Evolutionary conservation across 2,113 vertebrate genomes (phyloP).

Genomic region (Anolis carolinensis): DNA sequence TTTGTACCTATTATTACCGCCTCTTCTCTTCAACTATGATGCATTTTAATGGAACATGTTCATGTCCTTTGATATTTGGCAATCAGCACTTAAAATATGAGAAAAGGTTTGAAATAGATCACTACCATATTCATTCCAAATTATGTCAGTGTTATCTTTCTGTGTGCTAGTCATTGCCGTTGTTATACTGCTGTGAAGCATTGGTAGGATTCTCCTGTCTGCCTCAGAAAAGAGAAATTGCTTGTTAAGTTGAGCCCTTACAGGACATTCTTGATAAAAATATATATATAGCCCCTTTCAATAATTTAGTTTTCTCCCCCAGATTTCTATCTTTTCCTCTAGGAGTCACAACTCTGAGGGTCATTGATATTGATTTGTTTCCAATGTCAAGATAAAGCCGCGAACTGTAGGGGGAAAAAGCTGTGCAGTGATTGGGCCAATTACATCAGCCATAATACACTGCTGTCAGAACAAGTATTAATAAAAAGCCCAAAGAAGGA

Average conservation of each 20-base stretch:
- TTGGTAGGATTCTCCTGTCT: not conserved
- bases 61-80: not conserved
- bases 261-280: not conserved
- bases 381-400: constrained; percentile 18
- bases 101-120: not conserved
- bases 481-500: not conserved
- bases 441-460: not conserved
- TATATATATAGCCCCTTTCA: constrained; percentile 8
- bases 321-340: constrained; percentile 5
- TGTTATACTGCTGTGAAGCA: not conserved
- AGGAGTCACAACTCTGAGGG: constrained; percentile 2
- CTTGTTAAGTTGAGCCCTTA: not conserved
- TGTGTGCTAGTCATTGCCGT: not conserved
- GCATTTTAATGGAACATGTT: not conserved
- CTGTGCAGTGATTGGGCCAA: not conserved
- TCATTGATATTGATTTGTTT: constrained; percentile 22
- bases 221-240: not conserved
- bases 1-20: not conserved
- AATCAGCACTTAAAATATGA: not conserved
- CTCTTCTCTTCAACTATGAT: not conserved
- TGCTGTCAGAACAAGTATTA: not conserved
- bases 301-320: constrained; percentile 17
- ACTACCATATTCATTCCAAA: not conserved
- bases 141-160: not conserved
- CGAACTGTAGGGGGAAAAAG: not conserved